Evolutionary conservation across 1,140 invertebrate genomes (phyloP).

Genomic region (Drosophila triauraria): DNA sequence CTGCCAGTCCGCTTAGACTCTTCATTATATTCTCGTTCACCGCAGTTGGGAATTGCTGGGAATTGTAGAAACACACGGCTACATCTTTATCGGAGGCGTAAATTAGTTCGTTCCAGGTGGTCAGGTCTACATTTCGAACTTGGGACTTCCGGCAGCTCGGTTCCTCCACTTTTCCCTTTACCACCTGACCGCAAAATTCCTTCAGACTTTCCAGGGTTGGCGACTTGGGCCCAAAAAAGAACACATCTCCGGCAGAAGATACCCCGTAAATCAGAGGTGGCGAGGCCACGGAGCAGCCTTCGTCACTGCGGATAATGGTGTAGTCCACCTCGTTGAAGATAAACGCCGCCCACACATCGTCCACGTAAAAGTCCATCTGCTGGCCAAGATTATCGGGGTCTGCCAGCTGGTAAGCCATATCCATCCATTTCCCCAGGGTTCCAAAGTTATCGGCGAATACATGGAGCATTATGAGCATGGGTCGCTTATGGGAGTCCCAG

Average conservation of each 20-base stretch:
- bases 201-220: conserved; percentile 18
- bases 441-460: conserved; percentile 33
- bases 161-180: not conserved
- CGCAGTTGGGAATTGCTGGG: not conserved
- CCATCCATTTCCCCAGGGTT: conserved; percentile 35
- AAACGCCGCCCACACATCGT: conserved; percentile 39
- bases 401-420: conserved; percentile 43
- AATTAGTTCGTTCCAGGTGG: conserved; percentile 35
- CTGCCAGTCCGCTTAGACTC: conserved; percentile 8
- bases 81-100: conserved; percentile 34
- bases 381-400: conserved; percentile 1
- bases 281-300: conserved; percentile 2
- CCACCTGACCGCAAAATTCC: conserved; percentile 37
- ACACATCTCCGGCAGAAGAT: conserved; percentile 25
- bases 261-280: conserved; percentile 51
- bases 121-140: conserved; percentile 22
- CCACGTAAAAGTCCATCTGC: conserved; percentile 42
- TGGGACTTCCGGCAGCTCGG: not conserved
- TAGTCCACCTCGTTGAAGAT: conserved; percentile 28
- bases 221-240: conserved; percentile 33
- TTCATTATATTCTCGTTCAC: not conserved
- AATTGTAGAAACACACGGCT: conserved; percentile 36
- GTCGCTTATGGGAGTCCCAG: conserved; percentile 14
- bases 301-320: not conserved
- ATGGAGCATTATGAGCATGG: conserved; percentile 40